Evolutionary conservation across 1,140 invertebrate species (phyloP), one percentile per base, ranked within the genome.

Genomic region (Spodoptera litura): DNA sequence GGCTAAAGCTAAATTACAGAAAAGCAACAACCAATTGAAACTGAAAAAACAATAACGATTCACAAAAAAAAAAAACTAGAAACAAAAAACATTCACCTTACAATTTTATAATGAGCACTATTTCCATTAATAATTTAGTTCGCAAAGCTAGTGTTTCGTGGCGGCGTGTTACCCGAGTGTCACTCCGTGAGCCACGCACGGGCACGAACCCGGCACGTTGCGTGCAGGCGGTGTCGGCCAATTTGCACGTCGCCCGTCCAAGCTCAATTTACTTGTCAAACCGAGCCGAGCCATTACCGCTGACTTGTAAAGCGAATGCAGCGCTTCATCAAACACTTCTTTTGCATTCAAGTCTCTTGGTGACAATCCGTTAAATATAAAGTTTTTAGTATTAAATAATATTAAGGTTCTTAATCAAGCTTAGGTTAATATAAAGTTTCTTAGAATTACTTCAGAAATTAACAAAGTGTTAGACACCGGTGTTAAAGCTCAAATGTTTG

Each of bases 191-290:
- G 38, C 61, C 59, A 61, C 61, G 49, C 73, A 68, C 62, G 51
- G 25, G 52, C 38, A 58, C 49, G 72, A 31, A 53, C n/a, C 55
- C 49, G 27, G 64, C 66, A 53, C 52, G 64, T 87, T 84, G 85
- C 85, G 86, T 88, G 87, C 85, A 70, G 58, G 80, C 81, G 75
- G 86, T 81, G 78, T 80, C 58, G 80, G 82, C 74, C 84, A 92
- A 93, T 93, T 93, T 93, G 83, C 89, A 89, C 91, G 91, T 93
- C 91, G 85, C 80, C 51, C 84, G 84, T 78, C 78, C 80, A 80
- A 82, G 84, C 83, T 81, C 89, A 90, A 91, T 90, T 91, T 89
- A 85, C 87, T 87, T 88, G 90, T 93, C 91, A 91, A 82, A 77
- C 84, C 82, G 80, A 81, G 81, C 83, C 79, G 82, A 78, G 79